Conservation (phyloP, 2,113 vertebrate genomes). For the Piliocolobus tephrosceles region DNA sequence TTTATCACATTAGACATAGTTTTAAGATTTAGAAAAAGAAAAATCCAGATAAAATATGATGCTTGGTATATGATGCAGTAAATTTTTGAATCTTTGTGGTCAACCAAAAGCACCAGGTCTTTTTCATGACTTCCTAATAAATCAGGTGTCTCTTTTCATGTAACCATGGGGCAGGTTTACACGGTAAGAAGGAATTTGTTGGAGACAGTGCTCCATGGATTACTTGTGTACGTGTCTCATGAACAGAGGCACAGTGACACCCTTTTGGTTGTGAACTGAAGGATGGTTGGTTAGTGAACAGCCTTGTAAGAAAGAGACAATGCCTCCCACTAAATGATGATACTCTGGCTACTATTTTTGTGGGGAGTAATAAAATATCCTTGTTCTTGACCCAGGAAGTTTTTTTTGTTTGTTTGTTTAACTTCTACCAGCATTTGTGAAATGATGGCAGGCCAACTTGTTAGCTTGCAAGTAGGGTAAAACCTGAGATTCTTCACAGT, state of each 20-base stretch:
- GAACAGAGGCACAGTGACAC: background rate
- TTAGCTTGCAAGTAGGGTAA: background rate
- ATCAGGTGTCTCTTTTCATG: background rate
- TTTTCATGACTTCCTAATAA: background rate
- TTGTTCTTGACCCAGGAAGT: background rate
- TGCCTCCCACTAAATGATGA: background rate
- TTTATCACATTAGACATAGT: background rate
- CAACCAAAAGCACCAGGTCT: background rate
- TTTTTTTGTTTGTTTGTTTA: background rate
- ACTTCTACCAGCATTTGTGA: background rate
- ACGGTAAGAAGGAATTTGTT: background rate
- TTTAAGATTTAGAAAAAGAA: background rate
- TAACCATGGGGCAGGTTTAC: background rate
- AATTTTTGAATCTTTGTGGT: background rate
- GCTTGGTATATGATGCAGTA: background rate
- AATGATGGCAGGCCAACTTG: background rate
- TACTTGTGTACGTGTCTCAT: background rate
- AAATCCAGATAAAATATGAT: background rate
- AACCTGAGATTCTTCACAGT: background rate
- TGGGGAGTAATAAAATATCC: background rate
- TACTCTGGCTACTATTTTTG: background rate
- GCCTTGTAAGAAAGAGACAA: background rate
- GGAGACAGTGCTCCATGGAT: background rate
- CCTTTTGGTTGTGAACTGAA: background rate
- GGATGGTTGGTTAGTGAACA: background rate